phyloP scores from a whole-genome alignment of 2,797 vertebrate species.

The Centroberyx gerrardi region DNA sequence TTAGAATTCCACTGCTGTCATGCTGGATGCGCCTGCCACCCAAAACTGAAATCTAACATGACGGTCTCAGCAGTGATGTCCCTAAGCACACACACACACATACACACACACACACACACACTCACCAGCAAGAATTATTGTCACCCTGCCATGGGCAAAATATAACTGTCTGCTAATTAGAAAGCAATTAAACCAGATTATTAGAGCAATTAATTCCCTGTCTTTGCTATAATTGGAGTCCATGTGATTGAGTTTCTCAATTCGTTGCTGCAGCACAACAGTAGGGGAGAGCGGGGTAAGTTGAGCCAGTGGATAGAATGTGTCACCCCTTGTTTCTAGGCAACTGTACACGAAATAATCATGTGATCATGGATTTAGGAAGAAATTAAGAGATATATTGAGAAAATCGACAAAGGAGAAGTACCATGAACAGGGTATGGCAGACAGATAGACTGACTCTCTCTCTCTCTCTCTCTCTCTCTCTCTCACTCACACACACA shows the following conservation, averaged over 20 bases:
- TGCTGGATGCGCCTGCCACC: slow-evolving; percentile 12
- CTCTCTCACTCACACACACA: too few species aligned
- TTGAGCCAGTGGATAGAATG: neutral
- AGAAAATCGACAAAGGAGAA: too few species aligned
- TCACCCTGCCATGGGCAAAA: slow-evolving; percentile 28
- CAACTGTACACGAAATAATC: too few species aligned
- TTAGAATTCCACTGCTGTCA: slow-evolving; percentile 17
- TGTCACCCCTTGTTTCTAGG: too few species aligned
- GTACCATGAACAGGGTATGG: too few species aligned
- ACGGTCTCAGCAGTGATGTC: slow-evolving; percentile 17
- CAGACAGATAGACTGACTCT: neutral
- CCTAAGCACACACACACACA: neutral
- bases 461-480: too few species aligned
- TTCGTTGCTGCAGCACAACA: slow-evolving; percentile 14
- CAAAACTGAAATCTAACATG: slow-evolving; percentile 14
- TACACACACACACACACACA: neutral
- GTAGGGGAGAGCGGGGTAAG: neutral
- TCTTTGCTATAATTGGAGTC: slow-evolving; percentile 50
- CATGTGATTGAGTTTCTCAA: slow-evolving; percentile 38
- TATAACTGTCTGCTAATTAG: slow-evolving; percentile 55
- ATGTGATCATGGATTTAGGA: too few species aligned
- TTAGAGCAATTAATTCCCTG: slow-evolving; percentile 62
- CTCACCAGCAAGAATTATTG: neutral
- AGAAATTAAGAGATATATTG: too few species aligned
- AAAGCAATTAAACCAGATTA: slow-evolving; percentile 59